Evolutionary conservation across 2,113 vertebrate genomes (phyloP).

Genomic region (Indri indri): DNA sequence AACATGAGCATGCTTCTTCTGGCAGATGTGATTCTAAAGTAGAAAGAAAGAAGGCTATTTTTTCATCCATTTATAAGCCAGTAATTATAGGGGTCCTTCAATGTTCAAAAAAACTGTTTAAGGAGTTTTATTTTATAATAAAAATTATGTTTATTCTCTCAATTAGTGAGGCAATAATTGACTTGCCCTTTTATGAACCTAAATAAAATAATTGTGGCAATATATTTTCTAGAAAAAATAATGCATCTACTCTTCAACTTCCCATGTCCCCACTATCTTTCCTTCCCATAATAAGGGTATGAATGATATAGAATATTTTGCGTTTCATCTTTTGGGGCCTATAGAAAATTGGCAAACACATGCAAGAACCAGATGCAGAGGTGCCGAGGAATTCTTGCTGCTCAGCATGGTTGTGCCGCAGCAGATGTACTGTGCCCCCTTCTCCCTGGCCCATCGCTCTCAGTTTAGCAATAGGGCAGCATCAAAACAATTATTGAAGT

Average conservation of each 20-base stretch:
- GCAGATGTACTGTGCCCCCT: neutral
- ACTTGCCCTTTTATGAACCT: neutral
- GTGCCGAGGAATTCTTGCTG: neutral
- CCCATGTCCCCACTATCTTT: neutral
- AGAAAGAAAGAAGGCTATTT: neutral
- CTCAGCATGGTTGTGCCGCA: neutral
- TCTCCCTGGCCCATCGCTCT: neutral
- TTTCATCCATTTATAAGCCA: neutral
- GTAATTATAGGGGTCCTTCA: neutral
- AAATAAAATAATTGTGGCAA: neutral
- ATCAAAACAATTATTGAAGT: neutral
- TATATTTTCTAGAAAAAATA: neutral
- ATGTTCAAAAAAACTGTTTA: neutral
- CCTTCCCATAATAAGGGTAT: neutral
- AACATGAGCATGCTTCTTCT: neutral
- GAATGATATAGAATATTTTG: neutral
- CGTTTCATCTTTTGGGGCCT: neutral
- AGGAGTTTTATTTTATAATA: neutral
- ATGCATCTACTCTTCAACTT: neutral
- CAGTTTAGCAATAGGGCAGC: neutral
- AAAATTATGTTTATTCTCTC: neutral
- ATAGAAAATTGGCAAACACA: neutral
- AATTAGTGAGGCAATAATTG: neutral
- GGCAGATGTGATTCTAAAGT: neutral
- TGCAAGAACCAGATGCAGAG: neutral